These are phyloP conservation scores for Genyomyrus donnyi DNA, from an alignment of 2,113 vertebrate genomes.

Conservation along the genomic window DNA sequence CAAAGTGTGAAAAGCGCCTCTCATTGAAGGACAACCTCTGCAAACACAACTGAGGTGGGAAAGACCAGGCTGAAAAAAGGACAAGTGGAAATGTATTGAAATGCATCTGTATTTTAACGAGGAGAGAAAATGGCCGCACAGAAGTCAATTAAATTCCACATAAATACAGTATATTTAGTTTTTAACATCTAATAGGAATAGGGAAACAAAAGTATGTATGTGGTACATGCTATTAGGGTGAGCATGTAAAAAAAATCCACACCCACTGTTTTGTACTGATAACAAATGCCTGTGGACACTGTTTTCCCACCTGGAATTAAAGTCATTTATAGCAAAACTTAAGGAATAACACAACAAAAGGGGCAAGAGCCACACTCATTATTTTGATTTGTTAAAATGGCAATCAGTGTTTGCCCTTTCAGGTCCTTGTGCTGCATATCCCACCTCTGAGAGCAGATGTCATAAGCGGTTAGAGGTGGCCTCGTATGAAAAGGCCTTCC, in stretches of 20 bases:
- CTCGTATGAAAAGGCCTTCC: background rate
- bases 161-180: background rate
- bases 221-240: background rate
- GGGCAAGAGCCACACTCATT: constrained; percentile 37
- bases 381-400: constrained; percentile 36
- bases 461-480: background rate
- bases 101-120: background rate
- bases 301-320: background rate
- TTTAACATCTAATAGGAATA: background rate
- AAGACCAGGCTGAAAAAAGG: background rate
- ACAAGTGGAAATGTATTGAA: background rate
- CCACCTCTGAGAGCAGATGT: background rate
- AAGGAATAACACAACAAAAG: constrained; percentile 17
- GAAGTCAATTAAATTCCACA: background rate
- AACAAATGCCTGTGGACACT: background rate
- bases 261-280: background rate
- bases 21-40: background rate
- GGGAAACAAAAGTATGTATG: background rate
- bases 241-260: background rate
- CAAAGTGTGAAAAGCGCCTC: background rate
- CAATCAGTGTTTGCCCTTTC: constrained; percentile 39
- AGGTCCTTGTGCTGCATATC: background rate
- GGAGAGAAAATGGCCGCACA: background rate
- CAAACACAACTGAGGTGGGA: background rate
- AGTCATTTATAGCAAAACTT: background rate